These are phyloP conservation scores for Rhysida immarginata DNA, from an alignment of 1,140 invertebrate genomes.

Conservation along the genomic window DNA sequence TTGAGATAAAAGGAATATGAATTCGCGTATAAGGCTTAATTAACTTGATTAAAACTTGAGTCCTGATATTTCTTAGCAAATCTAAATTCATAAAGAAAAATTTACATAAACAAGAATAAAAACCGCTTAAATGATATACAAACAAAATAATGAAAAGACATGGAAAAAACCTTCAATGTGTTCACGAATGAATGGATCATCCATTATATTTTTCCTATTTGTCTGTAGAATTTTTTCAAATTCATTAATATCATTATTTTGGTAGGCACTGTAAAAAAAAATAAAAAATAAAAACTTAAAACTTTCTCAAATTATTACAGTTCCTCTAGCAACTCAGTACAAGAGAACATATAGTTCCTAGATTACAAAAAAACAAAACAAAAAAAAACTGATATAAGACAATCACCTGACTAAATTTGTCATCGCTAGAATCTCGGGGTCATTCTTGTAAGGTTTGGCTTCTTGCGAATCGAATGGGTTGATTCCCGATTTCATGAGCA, in stretches of 20 bases:
- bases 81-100: too few species aligned
- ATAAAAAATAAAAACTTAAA: constrained; percentile 7
- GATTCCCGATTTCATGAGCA: constrained; percentile 99
- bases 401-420: constrained; percentile 80
- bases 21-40: constrained; percentile 98
- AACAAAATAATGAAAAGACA: too few species aligned
- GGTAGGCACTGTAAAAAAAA: constrained; percentile 53
- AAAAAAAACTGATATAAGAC: background rate
- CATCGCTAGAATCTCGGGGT: constrained; percentile 98
- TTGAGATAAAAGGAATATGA: constrained; percentile 94
- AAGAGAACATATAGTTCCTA: too few species aligned
- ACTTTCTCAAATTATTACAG: constrained; percentile 3
- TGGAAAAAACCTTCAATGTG: constrained; percentile 76
- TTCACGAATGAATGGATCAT: constrained; percentile 97
- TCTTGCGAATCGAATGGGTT: constrained; percentile 99
- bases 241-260: constrained; percentile 97
- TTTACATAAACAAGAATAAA: too few species aligned
- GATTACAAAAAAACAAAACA: too few species aligned
- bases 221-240: constrained; percentile 94
- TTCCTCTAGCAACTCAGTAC: too few species aligned
- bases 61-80: constrained; percentile 88
- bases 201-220: constrained; percentile 95
- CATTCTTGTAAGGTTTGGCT: constrained; percentile 98
- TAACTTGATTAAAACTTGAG: constrained; percentile 92
- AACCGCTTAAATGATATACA: too few species aligned